Conservation (phyloP, 2,113 vertebrate genomes). For the Neodontobutis hainanensis region DNA sequence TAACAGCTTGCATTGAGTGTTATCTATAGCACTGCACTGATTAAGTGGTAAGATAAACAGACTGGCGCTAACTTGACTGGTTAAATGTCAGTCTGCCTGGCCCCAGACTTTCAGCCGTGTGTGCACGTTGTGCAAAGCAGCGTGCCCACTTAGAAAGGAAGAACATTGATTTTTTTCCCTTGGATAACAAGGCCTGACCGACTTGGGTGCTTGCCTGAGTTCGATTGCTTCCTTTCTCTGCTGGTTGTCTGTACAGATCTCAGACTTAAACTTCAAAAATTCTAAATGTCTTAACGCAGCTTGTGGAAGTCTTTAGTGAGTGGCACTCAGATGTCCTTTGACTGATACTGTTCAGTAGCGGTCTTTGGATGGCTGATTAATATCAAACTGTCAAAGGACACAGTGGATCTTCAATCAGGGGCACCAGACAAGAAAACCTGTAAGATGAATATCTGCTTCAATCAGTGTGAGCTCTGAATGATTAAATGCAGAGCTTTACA, state of each 20-base stretch:
- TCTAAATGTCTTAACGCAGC: constrained; percentile 35
- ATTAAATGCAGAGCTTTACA: constrained; percentile 28
- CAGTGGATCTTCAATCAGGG: constrained; percentile 30
- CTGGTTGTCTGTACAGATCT: constrained; percentile 49
- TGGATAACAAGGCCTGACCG: constrained; percentile 63
- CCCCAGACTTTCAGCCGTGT: constrained; percentile 13
- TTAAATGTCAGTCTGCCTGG: constrained; percentile 54
- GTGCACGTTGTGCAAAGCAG: constrained; percentile 40
- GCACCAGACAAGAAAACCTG: not conserved
- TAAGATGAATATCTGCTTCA: constrained; percentile 13
- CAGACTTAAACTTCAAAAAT: constrained; percentile 27
- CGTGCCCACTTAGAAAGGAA: constrained; percentile 51
- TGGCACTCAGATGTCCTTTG: not conserved
- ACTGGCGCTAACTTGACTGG: constrained; percentile 14
- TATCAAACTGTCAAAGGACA: constrained; percentile 16
- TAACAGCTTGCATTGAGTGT: constrained; percentile 10
- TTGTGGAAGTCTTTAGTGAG: constrained; percentile 8
- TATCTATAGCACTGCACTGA: constrained; percentile 5
- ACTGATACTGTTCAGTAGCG: constrained; percentile 4
- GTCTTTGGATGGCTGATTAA: constrained; percentile 43
- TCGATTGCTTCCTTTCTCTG: constrained; percentile 57
- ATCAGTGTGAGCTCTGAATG: constrained; percentile 41
- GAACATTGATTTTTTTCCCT: constrained; percentile 55
- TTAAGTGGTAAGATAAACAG: constrained; percentile 43
- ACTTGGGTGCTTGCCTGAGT: constrained; percentile 63